These are phyloP conservation scores for Megaceryle torquata DNA, from an alignment of 2,113 vertebrate genomes.

Conservation along the genomic window DNA sequence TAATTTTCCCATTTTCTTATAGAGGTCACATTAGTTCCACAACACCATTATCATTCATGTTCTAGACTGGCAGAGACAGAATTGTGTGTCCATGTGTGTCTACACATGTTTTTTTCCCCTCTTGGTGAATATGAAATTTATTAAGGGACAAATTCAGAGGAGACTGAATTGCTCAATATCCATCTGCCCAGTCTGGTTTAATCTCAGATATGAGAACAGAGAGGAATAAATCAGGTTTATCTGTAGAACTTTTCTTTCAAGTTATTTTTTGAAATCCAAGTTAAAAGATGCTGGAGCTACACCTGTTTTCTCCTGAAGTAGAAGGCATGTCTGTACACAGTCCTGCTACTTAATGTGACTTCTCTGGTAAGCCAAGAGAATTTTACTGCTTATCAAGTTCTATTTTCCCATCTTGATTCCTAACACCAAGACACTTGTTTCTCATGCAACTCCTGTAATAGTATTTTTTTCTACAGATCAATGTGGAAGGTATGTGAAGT, in stretches of 20 bases:
- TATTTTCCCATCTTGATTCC: not conserved
- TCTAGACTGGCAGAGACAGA: not conserved
- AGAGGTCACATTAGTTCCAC: not conserved
- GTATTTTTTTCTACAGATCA: not conserved
- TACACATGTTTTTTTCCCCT: accelerated
- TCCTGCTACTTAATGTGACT: not conserved
- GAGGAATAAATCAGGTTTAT: not conserved
- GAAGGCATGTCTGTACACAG: not conserved
- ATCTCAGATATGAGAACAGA: not conserved
- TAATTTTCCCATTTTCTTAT: not conserved
- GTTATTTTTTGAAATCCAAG: not conserved
- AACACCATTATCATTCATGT: accelerated
- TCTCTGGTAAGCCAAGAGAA: not conserved
- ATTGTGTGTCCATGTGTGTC: accelerated
- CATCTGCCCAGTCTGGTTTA: not conserved
- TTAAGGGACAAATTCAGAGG: not conserved
- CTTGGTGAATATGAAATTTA: not conserved
- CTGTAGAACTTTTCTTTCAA: not conserved
- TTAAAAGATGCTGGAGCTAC: not conserved
- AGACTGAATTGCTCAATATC: not conserved
- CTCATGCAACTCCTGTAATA: not conserved
- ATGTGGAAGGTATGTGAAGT: not conserved
- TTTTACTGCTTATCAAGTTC: not conserved
- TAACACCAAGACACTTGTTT: not conserved
- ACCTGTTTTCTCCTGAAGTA: not conserved